These are phyloP conservation scores for Dendrocopos noguchii DNA, from an alignment of 2,113 vertebrate species.

Conservation along the genomic window DNA sequence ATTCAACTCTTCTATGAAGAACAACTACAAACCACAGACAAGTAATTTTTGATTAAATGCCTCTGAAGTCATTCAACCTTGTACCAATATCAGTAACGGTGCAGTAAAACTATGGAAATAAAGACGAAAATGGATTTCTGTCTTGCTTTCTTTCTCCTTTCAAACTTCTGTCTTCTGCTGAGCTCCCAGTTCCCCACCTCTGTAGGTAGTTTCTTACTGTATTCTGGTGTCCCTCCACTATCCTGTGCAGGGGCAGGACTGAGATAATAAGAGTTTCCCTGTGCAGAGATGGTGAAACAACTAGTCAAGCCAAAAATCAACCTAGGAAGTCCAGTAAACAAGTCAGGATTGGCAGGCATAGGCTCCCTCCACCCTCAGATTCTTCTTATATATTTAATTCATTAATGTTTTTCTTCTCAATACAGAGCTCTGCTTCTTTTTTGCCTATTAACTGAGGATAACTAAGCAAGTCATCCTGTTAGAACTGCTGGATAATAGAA, in stretches of 20 bases:
- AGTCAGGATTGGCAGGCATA: background rate
- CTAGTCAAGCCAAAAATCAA: background rate
- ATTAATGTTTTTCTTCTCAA: background rate
- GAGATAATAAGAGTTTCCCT: background rate
- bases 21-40: background rate
- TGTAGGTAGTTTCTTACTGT: background rate
- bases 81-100: background rate
- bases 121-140: background rate
- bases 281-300: background rate
- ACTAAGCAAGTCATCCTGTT: background rate
- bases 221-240: accelerated
- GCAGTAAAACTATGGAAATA: background rate
- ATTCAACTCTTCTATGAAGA: background rate
- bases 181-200: background rate
- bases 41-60: background rate
- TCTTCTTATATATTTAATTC: background rate
- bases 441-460: background rate
- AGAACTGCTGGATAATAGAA: background rate
- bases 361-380: accelerated
- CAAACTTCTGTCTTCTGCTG: background rate
- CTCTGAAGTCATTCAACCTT: background rate
- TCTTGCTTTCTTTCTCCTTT: background rate
- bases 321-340: background rate
- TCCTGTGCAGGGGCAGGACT: accelerated
- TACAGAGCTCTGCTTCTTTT: background rate